Evolutionary conservation across 2,888 invertebrate genomes (phyloP).

Genomic region (Lamellibrachia satsuma): DNA sequence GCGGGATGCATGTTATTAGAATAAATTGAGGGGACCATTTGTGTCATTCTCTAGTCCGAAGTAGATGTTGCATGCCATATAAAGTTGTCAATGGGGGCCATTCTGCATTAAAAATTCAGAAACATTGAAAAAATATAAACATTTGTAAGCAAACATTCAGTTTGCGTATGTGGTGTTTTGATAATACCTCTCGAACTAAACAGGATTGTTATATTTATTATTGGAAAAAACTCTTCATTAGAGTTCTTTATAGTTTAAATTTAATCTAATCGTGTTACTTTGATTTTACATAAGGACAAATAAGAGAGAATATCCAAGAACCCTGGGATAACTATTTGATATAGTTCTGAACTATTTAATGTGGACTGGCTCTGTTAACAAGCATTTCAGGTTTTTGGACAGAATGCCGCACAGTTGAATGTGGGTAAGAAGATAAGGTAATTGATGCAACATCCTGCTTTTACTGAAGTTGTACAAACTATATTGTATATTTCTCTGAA

Average conservation of each 20-base stretch:
- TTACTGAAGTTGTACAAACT: neutral
- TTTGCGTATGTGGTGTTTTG: neutral
- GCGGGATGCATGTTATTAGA: neutral
- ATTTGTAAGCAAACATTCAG: neutral
- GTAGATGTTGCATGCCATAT: neutral
- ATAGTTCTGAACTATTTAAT: neutral
- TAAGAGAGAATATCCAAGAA: neutral
- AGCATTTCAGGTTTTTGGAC: neutral
- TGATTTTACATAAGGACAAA: neutral
- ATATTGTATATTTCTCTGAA: neutral
- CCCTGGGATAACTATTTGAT: neutral
- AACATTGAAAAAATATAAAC: neutral
- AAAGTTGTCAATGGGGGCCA: neutral
- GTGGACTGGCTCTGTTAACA: neutral
- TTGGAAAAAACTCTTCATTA: neutral
- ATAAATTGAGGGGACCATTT: neutral
- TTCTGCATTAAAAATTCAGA: conserved; percentile 1
- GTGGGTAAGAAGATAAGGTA: neutral
- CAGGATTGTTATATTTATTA: neutral
- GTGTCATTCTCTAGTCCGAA: neutral
- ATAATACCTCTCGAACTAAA: neutral
- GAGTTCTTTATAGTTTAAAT: neutral
- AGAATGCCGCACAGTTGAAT: neutral
- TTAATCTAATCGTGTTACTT: neutral
- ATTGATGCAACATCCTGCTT: neutral